Base-by-base conservation (phyloP, 2,888 invertebrate genomes). In the Dione juno region DNA sequence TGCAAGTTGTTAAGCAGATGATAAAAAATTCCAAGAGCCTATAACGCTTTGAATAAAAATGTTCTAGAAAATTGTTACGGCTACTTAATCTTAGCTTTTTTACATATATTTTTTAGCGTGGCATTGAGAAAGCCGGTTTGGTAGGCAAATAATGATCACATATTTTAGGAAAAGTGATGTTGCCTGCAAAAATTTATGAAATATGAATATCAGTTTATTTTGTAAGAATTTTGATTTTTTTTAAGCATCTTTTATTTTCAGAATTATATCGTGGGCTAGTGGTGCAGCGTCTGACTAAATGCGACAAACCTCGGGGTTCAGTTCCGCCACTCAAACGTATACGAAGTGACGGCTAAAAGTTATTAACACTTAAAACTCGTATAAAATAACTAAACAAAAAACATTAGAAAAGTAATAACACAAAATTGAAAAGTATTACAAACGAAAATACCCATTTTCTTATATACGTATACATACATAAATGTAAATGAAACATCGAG, bases 1-100 rank as follows among this genome's bases (percentile, higher is more conserved):
- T 58, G 70, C 70, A 70, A 64, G 57, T 57, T 45, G 66, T 70
- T 63, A 28, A 50, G 40, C 50, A 35, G n/a, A 14, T 28, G 53
- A 53, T 69, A 69, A 72, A 72, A 66, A 45, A 28, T 5, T 10
- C 19, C 19, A 37, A 14, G 16, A 16, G 45, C 37, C 35, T 37
- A 45, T 9, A 50, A 50, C 35, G 48, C 19, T 64, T 37, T 50
- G 37, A 64, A 64, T 37, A 50, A 37, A 19, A 50, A 64, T 48
- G 45, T 45, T 45, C 10, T 28, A 61, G n/a, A 61, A 37, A 61
- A 61, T 14, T n/a, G 37, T 54, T 35, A 54, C n/a, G 54, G 54
- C n/a, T 54, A 54, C 37, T 54, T 54, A 54, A 21, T 53, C 28
- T 53, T 14, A 8, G 37, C n/a, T 37, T 54, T 53, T 54, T 54